Conservation (phyloP, 2,113 vertebrate genomes). For the Uria aalge region DNA sequence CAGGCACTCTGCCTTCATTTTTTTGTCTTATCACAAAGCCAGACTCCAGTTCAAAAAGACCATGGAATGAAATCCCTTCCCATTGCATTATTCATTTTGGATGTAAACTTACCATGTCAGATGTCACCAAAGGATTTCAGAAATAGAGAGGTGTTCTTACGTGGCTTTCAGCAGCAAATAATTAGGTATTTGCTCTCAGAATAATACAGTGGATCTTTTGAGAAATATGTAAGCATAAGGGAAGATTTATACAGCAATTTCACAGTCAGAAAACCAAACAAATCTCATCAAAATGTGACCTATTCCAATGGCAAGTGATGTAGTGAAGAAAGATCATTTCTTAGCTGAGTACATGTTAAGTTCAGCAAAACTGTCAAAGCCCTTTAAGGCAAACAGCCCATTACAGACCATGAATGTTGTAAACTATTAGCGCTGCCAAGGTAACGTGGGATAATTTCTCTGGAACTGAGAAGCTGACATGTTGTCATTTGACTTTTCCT, state of each 20-base stretch:
- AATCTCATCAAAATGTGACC: constrained; percentile 50
- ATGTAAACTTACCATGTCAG: not conserved
- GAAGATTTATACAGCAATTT: not conserved
- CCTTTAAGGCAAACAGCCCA: constrained; percentile 32
- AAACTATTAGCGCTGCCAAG: constrained; percentile 35
- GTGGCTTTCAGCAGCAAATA: constrained; percentile 10
- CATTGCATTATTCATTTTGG: not conserved
- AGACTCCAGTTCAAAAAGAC: not conserved
- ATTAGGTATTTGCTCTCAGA: constrained; percentile 40
- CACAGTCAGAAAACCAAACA: constrained; percentile 15
- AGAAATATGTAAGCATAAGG: not conserved
- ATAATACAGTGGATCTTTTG: not conserved
- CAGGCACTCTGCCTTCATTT: not conserved
- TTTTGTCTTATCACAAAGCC: not conserved
- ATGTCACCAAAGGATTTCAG: constrained; percentile 8
- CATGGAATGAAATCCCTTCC: not conserved
- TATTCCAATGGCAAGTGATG: constrained; percentile 55
- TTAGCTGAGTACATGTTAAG: constrained; percentile 14
- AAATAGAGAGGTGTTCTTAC: not conserved
- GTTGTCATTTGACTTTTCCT: constrained; percentile 22
- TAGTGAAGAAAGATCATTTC: constrained; percentile 28
- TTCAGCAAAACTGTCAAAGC: constrained; percentile 43
- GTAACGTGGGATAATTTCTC: constrained; percentile 24
- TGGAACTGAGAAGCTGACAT: not conserved
- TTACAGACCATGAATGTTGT: constrained; percentile 4